Percentiles rank a stretch among this genome's conserved stretches.
These are phyloP conservation scores for Heliangelus exortis DNA, from an alignment of 2,797 vertebrate species.

Conservation along the genomic window DNA sequence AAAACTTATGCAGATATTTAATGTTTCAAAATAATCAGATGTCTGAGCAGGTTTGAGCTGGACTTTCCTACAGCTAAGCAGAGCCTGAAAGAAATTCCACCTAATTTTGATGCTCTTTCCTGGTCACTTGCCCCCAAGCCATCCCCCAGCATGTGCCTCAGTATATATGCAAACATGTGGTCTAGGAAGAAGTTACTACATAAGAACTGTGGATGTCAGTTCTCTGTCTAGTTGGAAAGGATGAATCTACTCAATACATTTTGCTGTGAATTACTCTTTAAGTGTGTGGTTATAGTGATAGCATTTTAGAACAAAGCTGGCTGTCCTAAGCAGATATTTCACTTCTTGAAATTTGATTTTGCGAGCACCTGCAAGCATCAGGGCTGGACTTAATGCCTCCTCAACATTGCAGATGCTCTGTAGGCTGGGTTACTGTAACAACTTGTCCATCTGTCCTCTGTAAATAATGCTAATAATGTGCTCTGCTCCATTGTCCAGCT, in stretches of 20 bases:
- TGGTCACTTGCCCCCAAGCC: not conserved
- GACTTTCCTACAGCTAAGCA: not conserved
- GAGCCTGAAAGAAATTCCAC: not conserved
- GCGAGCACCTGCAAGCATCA: conserved; percentile 1
- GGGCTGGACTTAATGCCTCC: not conserved
- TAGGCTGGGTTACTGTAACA: not conserved
- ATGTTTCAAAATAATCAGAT: not conserved
- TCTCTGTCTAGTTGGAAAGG: not conserved
- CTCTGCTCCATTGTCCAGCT: not conserved
- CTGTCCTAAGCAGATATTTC: not conserved
- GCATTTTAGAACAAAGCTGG: conserved; percentile 12
- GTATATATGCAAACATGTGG: not conserved
- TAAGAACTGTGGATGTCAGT: not conserved
- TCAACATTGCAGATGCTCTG: not conserved
- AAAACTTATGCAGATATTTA: not conserved
- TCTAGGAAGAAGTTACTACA: not conserved
- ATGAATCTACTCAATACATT: not conserved
- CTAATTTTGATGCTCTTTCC: not conserved
- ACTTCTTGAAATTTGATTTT: not conserved
- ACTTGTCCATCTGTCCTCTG: conserved; percentile 41
- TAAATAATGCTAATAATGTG: conserved; percentile 22
- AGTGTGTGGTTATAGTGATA: not conserved
- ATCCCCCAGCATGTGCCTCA: not conserved
- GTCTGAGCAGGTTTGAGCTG: not conserved
- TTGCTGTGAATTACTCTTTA: not conserved